Percentiles rank a stretch among this genome's conserved stretches.
Evolutionary conservation across 2,797 vertebrate genomes (phyloP).

Genomic region (Catamblyrhynchus diadema): DNA sequence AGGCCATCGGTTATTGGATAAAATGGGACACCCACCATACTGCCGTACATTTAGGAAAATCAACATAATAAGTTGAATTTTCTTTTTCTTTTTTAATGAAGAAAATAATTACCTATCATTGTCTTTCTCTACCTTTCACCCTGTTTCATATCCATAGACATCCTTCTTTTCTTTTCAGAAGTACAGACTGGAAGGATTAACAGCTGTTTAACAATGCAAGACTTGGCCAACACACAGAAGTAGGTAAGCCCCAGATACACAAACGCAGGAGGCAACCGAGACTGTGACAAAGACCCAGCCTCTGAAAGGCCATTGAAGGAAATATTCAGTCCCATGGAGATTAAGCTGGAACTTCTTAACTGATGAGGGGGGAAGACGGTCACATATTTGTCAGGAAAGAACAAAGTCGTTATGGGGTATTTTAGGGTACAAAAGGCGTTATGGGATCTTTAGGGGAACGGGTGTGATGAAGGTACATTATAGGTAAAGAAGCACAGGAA

Average conservation of each 20-base stretch:
- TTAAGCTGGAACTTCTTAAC: neutral
- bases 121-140: neutral
- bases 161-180: neutral
- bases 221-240: neutral
- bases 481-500: neutral
- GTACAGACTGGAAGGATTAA: neutral
- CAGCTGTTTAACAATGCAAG: neutral
- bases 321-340: neutral
- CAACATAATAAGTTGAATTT: neutral
- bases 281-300: neutral
- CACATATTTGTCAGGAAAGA: neutral
- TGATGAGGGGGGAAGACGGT: neutral
- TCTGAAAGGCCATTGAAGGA: neutral
- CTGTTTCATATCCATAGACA: neutral
- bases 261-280: neutral
- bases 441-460: neutral
- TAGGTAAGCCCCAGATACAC: neutral
- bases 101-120: neutral
- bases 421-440: neutral
- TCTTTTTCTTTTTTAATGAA: neutral
- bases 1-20: neutral
- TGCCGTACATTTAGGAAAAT: neutral
- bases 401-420: neutral
- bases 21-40: neutral
- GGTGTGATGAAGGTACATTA: neutral